Evolutionary conservation across 2,888 invertebrate species (phyloP), one percentile per base, ranked within the genome.

Genomic region (Camptogramma bilineatum): DNA sequence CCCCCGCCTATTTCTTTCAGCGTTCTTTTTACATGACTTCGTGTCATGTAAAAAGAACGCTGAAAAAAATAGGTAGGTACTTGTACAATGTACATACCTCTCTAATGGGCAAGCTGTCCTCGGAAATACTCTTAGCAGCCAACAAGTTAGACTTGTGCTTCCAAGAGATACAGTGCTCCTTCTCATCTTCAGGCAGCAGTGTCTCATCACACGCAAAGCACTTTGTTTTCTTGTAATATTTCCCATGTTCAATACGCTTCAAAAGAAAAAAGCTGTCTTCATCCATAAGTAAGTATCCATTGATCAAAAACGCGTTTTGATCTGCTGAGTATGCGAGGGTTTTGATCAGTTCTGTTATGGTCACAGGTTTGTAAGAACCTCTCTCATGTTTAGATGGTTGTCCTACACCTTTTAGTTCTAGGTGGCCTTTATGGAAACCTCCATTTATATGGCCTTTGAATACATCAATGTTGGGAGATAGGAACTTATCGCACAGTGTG

Each of bases 361-460:
- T n/a, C 0, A 52, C 19, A 13, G 61, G 53, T 31, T 51, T 65
- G 51, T 65, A 62, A 19, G 19, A 46, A 7, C 53, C 76, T 16
- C 71, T 70, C 17, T 62, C 62, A 50, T 76, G 77, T 31, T 69
- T 71, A 39, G 42, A 73, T 2, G 67, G 64, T 34, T 68, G 76
- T 51, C 67, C 74, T 1, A 77, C 16, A 0, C 82, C 80, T 66
- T 79, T 80, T 1, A 83, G 52, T 64, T 85, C 80, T 46, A 85
- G 78, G 64, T 83, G 76, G 1, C 80, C 81, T 28, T 55, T 73
- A 56, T 90, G 90, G 10, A 68, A 64, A 1, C 59, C 7, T 0
- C 89, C 90, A 24, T 66, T 65, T 0, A 81, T 71, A 63, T 90
- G 90, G 57, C 75, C 66, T 56, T 74, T 76, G 44, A 85, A 85